These are phyloP conservation scores for Apotomis capreana DNA, from an alignment of 2,888 invertebrate species.

Conservation along the genomic window DNA sequence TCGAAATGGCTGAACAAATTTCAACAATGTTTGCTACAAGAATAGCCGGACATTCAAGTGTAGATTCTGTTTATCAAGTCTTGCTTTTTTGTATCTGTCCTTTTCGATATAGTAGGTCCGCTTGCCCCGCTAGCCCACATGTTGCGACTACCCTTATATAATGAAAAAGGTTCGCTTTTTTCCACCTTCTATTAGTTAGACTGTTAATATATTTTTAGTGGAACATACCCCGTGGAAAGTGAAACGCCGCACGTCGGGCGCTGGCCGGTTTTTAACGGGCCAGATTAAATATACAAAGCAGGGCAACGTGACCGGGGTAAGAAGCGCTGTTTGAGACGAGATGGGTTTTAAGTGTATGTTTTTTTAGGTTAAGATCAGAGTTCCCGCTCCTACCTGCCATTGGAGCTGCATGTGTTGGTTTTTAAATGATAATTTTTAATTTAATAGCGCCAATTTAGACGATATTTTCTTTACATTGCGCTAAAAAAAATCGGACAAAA, in stretches of 20 bases:
- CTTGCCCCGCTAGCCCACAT: no score
- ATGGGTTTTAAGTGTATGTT: slow-evolving; percentile 15
- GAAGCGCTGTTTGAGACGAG: slow-evolving; percentile 16
- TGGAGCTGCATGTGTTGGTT: neutral
- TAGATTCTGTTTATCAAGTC: no score
- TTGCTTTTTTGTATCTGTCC: no score
- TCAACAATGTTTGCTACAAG: no score
- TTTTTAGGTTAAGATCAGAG: slow-evolving; percentile 28
- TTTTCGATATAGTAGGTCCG: no score
- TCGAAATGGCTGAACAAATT: no score
- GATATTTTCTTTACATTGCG: no score
- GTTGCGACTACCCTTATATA: no score
- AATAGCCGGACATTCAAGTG: no score
- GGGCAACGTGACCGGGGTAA: slow-evolving; percentile 31
- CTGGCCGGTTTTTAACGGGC: slow-evolving; percentile 30
- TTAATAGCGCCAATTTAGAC: neutral
- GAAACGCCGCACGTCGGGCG: slow-evolving; percentile 23
- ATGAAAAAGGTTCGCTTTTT: no score
- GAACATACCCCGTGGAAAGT: slow-evolving; percentile 24
- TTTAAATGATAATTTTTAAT: neutral
- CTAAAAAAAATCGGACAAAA: no score
- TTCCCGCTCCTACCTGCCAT: neutral
- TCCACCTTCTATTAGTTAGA: no score
- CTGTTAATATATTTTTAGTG: neutral
- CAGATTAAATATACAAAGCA: slow-evolving; percentile 40